Base-by-base conservation (phyloP, 2,888 invertebrate genomes). In the Mylabris sibirica region DNA sequence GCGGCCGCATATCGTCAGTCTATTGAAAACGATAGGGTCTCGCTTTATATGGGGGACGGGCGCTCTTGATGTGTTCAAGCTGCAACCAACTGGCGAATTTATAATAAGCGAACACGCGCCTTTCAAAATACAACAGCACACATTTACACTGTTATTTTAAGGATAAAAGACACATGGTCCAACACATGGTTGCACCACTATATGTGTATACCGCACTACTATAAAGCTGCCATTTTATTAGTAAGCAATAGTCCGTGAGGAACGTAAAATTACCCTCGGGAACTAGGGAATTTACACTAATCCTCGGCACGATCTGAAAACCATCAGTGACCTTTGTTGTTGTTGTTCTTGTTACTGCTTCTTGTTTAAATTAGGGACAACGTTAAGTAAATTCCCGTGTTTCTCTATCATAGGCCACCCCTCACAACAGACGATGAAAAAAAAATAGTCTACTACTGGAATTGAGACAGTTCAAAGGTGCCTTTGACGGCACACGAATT, bases 111-210 rank as follows among this genome's bases (percentile, higher is more conserved):
- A 68, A 73, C 76, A 71, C 71, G 73, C 72, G 69, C 73, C 35
- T 72, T 65, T 66, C 71, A 70, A 66, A 72, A 72, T 71, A 69
- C 70, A 63, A 64, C 73, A 72, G 75, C 70, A 69, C 69, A 71
- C 74, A 70, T 75, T 76, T 77, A 74, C 75, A 73, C 75, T 78
- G 78, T 78, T 78, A 78, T 78, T 78, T 78, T 77, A 75, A 72
- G 26, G 57, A 57, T 57, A 57, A 77, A 77, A 75, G 74, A 74
- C 72, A 71, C 72, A 75, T 66, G 71, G 70, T 68, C 57, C 66
- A 64, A 74, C 76, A 75, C 75, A 76, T 76, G 76, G 72, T 66
- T 63, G 63, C 71, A 67, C 71, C 30, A 30, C 30, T 30, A n/a
- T n/a, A n/a, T n/a, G n/a, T n/a, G n/a, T 53, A 53, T 72, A 67